A percentile compares a stretch with the other conserved stretches of the same genome.
phyloP scores from a whole-genome alignment of 2,888 invertebrate species.

The Bimastos eiseni region DNA sequence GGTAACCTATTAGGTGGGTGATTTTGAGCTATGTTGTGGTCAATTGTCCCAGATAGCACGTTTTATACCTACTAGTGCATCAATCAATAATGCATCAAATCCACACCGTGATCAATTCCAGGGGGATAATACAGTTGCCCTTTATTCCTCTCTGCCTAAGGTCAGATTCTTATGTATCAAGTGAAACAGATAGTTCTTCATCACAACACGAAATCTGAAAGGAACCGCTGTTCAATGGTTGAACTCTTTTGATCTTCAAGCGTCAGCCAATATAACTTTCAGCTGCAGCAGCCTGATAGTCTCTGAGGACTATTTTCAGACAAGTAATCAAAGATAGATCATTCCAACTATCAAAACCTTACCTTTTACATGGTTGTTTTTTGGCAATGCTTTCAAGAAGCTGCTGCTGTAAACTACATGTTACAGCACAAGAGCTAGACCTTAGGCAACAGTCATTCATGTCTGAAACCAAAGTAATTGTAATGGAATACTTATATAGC shows the following conservation, averaged over 20 bases:
- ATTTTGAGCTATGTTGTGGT: no score
- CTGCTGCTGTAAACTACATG: not conserved
- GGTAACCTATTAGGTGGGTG: no score
- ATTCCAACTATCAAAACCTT: not conserved
- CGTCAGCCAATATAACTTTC: not conserved
- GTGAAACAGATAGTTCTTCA: not conserved
- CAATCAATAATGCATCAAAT: no score
- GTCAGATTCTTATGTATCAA: not conserved
- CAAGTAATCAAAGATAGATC: not conserved
- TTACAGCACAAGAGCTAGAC: not conserved
- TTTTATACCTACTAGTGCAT: no score
- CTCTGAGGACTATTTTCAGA: not conserved
- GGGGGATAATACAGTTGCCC: no score
- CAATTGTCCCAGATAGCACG: no score
- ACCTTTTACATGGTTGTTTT: not conserved
- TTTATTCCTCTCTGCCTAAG: not conserved
- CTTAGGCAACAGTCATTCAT: not conserved
- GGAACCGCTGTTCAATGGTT: not conserved
- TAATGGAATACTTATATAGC: no score
- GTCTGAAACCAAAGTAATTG: no score
- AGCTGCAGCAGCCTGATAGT: not conserved
- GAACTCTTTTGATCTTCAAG: not conserved
- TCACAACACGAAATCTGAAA: not conserved
- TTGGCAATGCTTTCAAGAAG: not conserved
- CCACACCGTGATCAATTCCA: no score